These are phyloP conservation scores for Monopterus albus DNA, from an alignment of 2,113 vertebrate species.

Conservation along the genomic window DNA sequence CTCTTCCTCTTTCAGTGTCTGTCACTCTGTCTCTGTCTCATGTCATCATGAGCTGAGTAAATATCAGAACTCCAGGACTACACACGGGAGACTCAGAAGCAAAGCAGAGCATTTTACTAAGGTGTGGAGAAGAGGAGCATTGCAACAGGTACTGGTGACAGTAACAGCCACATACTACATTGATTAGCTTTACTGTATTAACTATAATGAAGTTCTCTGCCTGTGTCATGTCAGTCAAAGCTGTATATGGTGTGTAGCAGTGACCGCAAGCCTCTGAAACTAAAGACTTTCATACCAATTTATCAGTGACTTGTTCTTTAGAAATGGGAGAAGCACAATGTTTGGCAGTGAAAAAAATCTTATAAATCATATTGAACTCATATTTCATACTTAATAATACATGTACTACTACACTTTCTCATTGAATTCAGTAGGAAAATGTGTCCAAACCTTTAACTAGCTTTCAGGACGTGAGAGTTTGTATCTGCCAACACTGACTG, in stretches of 20 bases:
- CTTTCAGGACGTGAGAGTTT: too few species aligned
- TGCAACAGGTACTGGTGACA: slow-evolving; percentile 25
- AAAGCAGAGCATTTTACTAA: not conserved
- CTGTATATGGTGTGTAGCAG: not conserved
- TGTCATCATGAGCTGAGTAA: not conserved
- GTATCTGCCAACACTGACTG: too few species aligned
- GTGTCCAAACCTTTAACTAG: too few species aligned
- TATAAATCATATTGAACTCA: too few species aligned
- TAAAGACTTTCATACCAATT: too few species aligned
- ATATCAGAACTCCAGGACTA: not conserved
- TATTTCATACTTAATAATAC: too few species aligned
- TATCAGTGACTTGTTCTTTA: too few species aligned
- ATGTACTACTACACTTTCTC: too few species aligned
- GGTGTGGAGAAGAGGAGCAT: not conserved
- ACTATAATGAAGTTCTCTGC: not conserved
- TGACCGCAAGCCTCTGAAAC: not conserved
- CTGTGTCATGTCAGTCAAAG: not conserved
- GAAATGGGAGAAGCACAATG: too few species aligned
- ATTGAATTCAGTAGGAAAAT: too few species aligned
- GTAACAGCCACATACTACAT: not conserved
- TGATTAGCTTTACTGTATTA: not conserved
- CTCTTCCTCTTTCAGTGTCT: not conserved
- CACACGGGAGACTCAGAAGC: not conserved
- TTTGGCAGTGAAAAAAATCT: too few species aligned
- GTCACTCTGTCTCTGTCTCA: not conserved